Evolutionary conservation across 2,113 vertebrate genomes (phyloP), one percentile per base, ranked within the genome.

Genomic region (Anguilla japonica): DNA sequence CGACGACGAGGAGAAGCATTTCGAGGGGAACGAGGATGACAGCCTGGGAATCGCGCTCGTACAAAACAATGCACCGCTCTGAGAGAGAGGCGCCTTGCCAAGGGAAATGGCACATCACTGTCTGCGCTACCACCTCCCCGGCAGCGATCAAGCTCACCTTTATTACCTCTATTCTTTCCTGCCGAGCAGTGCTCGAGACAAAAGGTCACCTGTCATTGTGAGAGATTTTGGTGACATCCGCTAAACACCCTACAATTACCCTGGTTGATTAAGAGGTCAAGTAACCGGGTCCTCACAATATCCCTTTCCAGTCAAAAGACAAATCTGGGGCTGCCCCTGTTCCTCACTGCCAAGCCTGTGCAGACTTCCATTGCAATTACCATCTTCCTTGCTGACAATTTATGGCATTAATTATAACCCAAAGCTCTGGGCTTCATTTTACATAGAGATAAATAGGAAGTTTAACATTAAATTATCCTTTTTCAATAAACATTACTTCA

Each of bases 81-180:
- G 60, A 22, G 18, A 50, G 18, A 50, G 81, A 50, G 9, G 41
- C 43, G 13, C 43, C 41, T 82, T 29, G 41, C 81, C 41, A 82
- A 41, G 18, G 7, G 81, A 50, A 82, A 50, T 13, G 43, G 40
- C 41, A 82, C 41, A 50, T 82, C 43, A 50, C 16, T 41, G 41
- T 41, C 80, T 43, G 67, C 43, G 29, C 81, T 56, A 20, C 26
- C 11, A 56, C 7, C 41, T 83, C 81, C 43, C 81, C 41, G 9
- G n/a, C 26, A 40, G 82, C 63, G 34, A 15, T 40, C 34, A 9
- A 46, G 84, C 75, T 40, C 18, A 85, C 84, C 78, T 43, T 80
- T 79, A 79, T 79, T 41, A 79, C 39, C 84, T 56, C 84, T 79
- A 56, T 85, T 39, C 79, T 34, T 67, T 79, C 50, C 43, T 46